Evolutionary conservation across 2,113 vertebrate genomes (phyloP), one percentile per base, ranked within the genome.

Genomic region (Ciconia stormi): DNA sequence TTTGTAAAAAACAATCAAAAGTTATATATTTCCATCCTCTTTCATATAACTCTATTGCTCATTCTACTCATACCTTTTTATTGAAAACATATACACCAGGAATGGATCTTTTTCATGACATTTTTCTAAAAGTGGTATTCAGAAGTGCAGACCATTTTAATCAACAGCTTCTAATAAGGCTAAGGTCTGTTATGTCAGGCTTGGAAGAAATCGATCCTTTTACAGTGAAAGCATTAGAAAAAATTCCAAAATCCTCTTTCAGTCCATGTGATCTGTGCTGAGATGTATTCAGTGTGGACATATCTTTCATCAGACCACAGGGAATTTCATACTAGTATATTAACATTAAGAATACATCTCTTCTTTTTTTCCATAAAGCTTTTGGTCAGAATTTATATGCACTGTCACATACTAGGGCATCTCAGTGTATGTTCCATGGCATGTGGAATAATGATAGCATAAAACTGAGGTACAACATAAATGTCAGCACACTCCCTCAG

Each of bases 381-480:
- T 86, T 84, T 69, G 44, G 44, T 84, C 46, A 82, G 93, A 77
- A 94, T 94, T 73, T 91, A 87, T 95, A 80, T 82, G 50, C 5
- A 2, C 49, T 95, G 58, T 91, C 87, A 90, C 69, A 73, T 36
- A 38, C 26, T 11, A 62, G 46, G 32, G 30, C 20, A 5, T 79
- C 66, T 93, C 67, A 82, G 29, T 69, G 22, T 70, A 66, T 73
- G 62, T 93, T 93, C 34, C 53, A 15, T 55, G 70, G 27, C 83
- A 79, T 36, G 71, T 38, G 87, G 81, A 96, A 80, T 85, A 80
- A 87, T 72, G 81, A 69, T 56, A 76, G 32, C 30, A 65, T 65
- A 89, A 96, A 87, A 76, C 80, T 92, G 81, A 89, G 46, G 70
- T 87, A 49, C 29, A 77, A 40, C 11, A 27, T 63, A 87, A 95